phyloP scores from a whole-genome alignment of 2,113 vertebrate genomes.

The Callipepla californica region DNA sequence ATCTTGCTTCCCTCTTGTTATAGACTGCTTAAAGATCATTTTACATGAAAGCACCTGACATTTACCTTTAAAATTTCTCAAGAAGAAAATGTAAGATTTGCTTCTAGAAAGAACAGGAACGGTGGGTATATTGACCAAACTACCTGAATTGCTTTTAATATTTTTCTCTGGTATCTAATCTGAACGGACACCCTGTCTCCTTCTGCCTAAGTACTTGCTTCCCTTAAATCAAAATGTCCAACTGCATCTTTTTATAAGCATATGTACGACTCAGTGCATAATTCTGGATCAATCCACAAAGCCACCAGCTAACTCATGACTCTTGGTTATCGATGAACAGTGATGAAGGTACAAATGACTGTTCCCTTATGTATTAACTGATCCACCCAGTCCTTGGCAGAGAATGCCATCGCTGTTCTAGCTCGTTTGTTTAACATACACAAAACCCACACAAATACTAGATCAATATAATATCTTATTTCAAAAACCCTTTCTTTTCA shows the following conservation, averaged over 20 bases:
- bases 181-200: not conserved
- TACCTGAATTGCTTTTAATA: not conserved
- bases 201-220: not conserved
- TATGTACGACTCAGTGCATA: not conserved
- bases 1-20: not conserved
- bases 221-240: accelerated
- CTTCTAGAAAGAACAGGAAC: not conserved
- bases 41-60: not conserved
- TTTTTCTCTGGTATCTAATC: not conserved
- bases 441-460: not conserved
- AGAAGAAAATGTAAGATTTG: not conserved
- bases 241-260: not conserved
- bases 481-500: constrained; percentile 50
- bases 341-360: not conserved
- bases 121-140: not conserved
- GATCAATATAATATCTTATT: constrained; percentile 27
- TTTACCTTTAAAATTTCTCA: not conserved
- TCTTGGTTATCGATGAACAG: not conserved
- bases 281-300: not conserved
- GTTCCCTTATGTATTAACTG: not conserved
- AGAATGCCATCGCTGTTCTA: not conserved
- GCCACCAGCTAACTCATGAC: not conserved
- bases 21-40: not conserved
- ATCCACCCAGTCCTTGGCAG: not conserved
- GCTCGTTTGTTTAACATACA: not conserved